Evolutionary conservation across 2,797 vertebrate genomes (phyloP).

Genomic region (Coregonus sp.): DNA sequence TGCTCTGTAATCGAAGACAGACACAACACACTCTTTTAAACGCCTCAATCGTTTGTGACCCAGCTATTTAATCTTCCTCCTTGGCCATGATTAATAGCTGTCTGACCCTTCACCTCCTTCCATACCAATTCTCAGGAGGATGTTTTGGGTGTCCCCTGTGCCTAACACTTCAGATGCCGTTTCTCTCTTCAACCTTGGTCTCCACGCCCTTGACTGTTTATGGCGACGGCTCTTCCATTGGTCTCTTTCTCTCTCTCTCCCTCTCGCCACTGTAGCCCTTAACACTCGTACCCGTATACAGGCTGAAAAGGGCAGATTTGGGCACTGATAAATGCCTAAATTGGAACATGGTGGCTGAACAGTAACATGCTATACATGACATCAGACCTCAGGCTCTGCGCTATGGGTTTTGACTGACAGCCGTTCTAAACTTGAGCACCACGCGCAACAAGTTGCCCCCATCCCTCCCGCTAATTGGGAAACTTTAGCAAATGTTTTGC

Average conservation of each 20-base stretch:
- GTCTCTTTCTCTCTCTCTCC: conserved; percentile 21
- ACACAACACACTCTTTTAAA: conserved; percentile 71
- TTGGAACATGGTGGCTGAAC: too few species aligned
- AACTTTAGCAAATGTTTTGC: too few species aligned
- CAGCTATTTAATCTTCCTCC: conserved; percentile 75
- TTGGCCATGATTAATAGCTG: conserved; percentile 75
- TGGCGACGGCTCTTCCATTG: conserved; percentile 43
- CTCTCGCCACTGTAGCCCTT: conserved; percentile 1
- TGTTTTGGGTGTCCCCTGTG: conserved; percentile 53
- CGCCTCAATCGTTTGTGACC: conserved; percentile 59
- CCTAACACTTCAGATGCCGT: conserved; percentile 47
- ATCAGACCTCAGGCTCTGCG: too few species aligned
- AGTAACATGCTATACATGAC: too few species aligned
- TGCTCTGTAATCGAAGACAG: conserved; percentile 77
- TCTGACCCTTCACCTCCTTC: conserved; percentile 72
- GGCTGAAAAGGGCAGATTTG: too few species aligned
- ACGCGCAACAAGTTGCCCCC: too few species aligned
- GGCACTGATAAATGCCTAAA: too few species aligned
- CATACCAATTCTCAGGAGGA: conserved; percentile 69
- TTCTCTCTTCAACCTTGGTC: conserved; percentile 10
- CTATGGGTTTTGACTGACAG: too few species aligned
- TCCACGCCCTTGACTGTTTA: conserved; percentile 37
- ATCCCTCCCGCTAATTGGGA: too few species aligned
- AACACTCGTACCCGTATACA: too few species aligned
- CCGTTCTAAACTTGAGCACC: too few species aligned